A percentile compares a stretch with the other conserved stretches of the same genome.
Evolutionary conservation across 2,888 invertebrate species (phyloP).

Genomic region (Agriotes lineatus): DNA sequence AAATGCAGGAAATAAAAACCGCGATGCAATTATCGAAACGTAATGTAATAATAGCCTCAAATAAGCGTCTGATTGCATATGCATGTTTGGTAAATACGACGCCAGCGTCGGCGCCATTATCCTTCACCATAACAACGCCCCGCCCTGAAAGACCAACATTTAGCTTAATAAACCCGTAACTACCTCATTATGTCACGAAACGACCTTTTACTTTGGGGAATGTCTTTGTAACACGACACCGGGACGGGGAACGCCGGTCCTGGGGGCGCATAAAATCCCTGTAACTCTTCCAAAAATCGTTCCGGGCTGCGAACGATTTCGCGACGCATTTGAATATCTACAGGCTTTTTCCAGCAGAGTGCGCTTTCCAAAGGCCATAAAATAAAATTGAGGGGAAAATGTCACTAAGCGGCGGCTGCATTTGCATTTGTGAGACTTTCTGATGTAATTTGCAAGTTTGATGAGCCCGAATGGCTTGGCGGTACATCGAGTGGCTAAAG

Average conservation of each 20-base stretch:
- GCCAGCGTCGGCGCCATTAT: slow-evolving; percentile 49
- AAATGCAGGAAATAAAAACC: slow-evolving; percentile 11
- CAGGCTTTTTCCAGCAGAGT: slow-evolving; percentile 48
- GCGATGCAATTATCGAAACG: slow-evolving; percentile 31
- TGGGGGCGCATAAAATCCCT: slow-evolving; percentile 36
- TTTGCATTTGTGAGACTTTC: slow-evolving; percentile 48
- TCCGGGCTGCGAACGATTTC: slow-evolving; percentile 41
- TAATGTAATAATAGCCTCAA: slow-evolving; percentile 43
- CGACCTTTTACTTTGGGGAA: slow-evolving; percentile 42
- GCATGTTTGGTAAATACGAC: slow-evolving; percentile 47
- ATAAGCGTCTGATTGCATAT: slow-evolving; percentile 42
- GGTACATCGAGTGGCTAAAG: slow-evolving; percentile 42
- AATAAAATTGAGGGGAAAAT: slow-evolving; percentile 51
- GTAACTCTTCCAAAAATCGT: slow-evolving; percentile 45
- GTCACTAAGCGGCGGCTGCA: slow-evolving; percentile 47
- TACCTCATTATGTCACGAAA: slow-evolving; percentile 48
- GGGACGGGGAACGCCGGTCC: slow-evolving; percentile 26
- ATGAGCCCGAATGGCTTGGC: slow-evolving; percentile 43
- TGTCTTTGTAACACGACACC: slow-evolving; percentile 45
- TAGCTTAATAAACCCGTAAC: slow-evolving; percentile 48
- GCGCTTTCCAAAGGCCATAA: slow-evolving; percentile 48
- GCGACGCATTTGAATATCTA: slow-evolving; percentile 49
- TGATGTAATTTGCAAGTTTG: slow-evolving; percentile 50
- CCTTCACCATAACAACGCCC: slow-evolving; percentile 49
- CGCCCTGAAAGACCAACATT: slow-evolving; percentile 48